Evolutionary conservation across 2,888 invertebrate species (phyloP).

Genomic region (Hyposoter didymator): DNA sequence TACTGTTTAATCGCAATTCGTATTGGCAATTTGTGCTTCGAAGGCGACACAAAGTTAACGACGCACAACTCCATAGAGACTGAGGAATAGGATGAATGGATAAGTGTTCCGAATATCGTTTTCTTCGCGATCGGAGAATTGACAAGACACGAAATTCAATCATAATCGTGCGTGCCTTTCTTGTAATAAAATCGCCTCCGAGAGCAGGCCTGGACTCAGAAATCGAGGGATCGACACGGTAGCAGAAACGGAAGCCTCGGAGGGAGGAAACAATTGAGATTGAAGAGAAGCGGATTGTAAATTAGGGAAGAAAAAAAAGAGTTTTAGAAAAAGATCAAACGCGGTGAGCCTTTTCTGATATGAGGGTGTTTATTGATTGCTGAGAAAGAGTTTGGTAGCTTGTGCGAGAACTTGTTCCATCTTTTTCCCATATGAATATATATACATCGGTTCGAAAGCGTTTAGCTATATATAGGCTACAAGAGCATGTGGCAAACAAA

Average conservation of each 20-base stretch:
- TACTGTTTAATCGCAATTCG: constrained; percentile 5
- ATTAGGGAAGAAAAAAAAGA: not conserved
- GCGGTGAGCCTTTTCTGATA: not conserved
- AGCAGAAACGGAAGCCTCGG: constrained; percentile 34
- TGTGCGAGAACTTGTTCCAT: not conserved
- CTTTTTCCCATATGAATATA: constrained; percentile 20
- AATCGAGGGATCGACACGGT: constrained; percentile 28
- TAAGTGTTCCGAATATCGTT: not conserved
- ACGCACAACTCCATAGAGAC: not conserved
- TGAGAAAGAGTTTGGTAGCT: constrained; percentile 38
- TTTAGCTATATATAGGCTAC: constrained; percentile 14
- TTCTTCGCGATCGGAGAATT: not conserved
- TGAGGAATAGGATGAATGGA: not conserved
- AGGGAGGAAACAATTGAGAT: constrained; percentile 5
- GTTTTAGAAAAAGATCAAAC: not conserved
- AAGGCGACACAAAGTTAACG: not conserved
- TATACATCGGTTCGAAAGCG: constrained; percentile 34
- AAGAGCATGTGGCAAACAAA: constrained; percentile 45
- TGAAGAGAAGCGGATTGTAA: not conserved
- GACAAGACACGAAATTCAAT: not conserved
- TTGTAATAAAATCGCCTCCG: not conserved
- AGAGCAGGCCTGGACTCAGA: not conserved
- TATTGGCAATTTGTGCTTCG: not conserved
- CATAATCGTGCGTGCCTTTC: not conserved
- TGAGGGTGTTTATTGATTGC: constrained; percentile 34